phyloP scores from a whole-genome alignment of 2,797 vertebrate genomes.

The Characodon lateralis region DNA sequence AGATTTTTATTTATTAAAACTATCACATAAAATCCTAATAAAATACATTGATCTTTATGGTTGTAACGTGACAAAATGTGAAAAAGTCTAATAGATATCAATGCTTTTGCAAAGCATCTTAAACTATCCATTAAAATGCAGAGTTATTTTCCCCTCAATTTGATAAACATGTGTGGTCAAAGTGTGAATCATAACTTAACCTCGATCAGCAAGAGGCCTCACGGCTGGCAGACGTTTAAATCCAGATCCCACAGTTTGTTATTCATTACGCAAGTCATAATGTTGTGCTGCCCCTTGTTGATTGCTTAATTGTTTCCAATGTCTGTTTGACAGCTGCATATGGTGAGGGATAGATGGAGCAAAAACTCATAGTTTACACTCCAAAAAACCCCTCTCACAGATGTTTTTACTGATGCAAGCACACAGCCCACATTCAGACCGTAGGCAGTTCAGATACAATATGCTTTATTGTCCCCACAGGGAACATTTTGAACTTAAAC shows the following conservation, averaged over 20 bases:
- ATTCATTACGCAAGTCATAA: not conserved
- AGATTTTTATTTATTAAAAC: too few relatives aligned
- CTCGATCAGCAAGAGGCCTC: slow-evolving; percentile 12
- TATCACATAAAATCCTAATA: not conserved
- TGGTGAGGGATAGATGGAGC: slow-evolving; percentile 1
- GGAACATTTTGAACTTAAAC: not conserved
- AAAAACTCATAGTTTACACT: slow-evolving; percentile 7
- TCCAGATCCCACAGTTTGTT: slow-evolving; percentile 10
- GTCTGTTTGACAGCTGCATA: slow-evolving; percentile 3
- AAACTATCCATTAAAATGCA: not conserved
- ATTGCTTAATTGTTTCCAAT: slow-evolving; percentile 6
- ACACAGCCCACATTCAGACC: not conserved
- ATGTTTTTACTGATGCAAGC: slow-evolving; percentile 4
- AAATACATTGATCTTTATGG: not conserved
- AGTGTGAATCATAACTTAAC: slow-evolving; percentile 9
- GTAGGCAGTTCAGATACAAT: slow-evolving; percentile 1
- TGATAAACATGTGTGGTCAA: slow-evolving; percentile 18
- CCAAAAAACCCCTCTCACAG: not conserved
- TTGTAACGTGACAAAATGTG: not conserved
- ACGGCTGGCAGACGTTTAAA: slow-evolving; percentile 14
- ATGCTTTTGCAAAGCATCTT: not conserved
- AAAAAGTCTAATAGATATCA: not conserved
- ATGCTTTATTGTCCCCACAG: not conserved
- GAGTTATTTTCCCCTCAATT: slow-evolving; percentile 3
- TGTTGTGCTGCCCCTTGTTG: slow-evolving; percentile 6